Evolutionary conservation across 2,113 vertebrate genomes (phyloP).

Genomic region (Corythoichthys intestinalis): DNA sequence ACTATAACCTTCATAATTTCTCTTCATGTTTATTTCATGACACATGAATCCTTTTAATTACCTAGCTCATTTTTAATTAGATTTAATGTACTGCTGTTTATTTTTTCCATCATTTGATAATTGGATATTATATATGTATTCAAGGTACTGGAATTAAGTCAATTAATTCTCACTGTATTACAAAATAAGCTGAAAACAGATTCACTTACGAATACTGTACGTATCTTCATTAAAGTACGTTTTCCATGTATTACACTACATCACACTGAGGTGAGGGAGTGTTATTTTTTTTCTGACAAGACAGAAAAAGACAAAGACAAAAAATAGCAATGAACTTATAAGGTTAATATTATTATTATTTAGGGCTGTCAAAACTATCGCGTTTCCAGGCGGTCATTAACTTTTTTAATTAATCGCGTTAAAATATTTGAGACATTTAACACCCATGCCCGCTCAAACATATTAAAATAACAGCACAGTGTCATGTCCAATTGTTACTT

Average conservation of each 20-base stretch:
- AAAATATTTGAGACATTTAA: too few species aligned
- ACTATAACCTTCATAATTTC: neutral
- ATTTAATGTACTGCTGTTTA: neutral
- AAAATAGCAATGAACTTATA: neutral
- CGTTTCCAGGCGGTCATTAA: too few species aligned
- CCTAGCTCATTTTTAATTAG: neutral
- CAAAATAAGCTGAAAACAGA: neutral
- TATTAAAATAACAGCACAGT: too few species aligned
- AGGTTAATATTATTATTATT: neutral
- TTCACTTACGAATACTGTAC: neutral
- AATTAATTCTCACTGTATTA: neutral
- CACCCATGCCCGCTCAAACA: too few species aligned
- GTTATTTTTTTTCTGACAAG: neutral
- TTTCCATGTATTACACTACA: neutral
- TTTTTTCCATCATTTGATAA: neutral
- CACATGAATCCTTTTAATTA: too few species aligned
- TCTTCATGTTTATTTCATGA: too few species aligned
- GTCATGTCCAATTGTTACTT: too few species aligned
- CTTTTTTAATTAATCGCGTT: too few species aligned
- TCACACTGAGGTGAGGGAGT: neutral
- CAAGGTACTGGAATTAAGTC: neutral
- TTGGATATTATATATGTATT: neutral
- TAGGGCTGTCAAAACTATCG: too few species aligned
- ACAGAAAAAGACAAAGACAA: neutral
- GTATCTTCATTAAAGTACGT: neutral